These are phyloP conservation scores for Embidobia sp. DNA, from an alignment of 2,888 invertebrate genomes.

Conservation along the genomic window DNA sequence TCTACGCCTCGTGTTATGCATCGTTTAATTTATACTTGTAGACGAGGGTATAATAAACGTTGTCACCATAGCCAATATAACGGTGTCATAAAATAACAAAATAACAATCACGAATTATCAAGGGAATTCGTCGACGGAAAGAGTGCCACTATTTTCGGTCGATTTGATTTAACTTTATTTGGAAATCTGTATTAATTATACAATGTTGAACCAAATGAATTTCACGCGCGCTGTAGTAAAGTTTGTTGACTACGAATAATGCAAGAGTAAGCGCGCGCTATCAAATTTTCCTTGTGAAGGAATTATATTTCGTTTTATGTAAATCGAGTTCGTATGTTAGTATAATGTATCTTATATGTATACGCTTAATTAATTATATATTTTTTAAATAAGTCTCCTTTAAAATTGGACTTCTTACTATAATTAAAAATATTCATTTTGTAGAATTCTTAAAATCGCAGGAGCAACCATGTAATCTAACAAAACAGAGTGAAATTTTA, in stretches of 20 bases:
- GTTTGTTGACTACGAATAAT: constrained; percentile 22
- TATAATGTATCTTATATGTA: too few species aligned
- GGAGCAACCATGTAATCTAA: too few species aligned
- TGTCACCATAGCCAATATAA: constrained; percentile 58
- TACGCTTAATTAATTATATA: too few species aligned
- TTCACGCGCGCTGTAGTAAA: constrained; percentile 5
- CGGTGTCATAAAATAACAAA: constrained; percentile 56
- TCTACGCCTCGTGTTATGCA: constrained; percentile 56
- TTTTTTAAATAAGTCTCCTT: too few species aligned
- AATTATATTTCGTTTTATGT: background rate
- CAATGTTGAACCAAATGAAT: constrained; percentile 18
- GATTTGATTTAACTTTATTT: constrained; percentile 57
- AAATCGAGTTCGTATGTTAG: too few species aligned
- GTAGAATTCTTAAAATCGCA: too few species aligned
- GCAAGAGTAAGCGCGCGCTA: constrained; percentile 1
- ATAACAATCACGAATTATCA: constrained; percentile 56
- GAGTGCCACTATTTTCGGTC: constrained; percentile 38
- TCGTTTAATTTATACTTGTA: constrained; percentile 64
- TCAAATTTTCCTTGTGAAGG: constrained; percentile 7
- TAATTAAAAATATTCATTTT: too few species aligned
- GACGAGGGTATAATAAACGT: constrained; percentile 51
- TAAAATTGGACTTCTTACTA: too few species aligned
- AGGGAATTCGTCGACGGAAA: constrained; percentile 28
- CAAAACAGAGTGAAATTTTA: too few species aligned
- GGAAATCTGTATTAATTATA: constrained; percentile 45